Evolutionary conservation across 1,140 invertebrate genomes (phyloP).

Genomic region (Penaeus indicus): DNA sequence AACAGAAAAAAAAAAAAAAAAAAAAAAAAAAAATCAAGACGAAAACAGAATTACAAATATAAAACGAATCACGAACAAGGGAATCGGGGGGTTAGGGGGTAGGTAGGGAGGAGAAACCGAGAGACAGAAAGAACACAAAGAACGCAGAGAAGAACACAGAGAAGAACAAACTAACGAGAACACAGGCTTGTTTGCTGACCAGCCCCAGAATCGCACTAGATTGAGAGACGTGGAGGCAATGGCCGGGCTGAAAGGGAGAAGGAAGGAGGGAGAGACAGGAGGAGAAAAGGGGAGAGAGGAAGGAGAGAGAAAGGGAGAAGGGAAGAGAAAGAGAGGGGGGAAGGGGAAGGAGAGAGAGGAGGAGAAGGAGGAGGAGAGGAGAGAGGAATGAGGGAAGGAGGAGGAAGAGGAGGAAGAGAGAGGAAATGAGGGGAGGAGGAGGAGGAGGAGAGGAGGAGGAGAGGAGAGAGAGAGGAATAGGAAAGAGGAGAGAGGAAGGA

Average conservation of each 20-base stretch:
- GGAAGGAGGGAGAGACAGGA: background rate
- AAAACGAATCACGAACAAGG: too few relatives aligned
- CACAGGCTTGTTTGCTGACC: too few relatives aligned
- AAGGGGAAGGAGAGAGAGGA: background rate
- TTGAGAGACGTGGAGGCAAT: background rate
- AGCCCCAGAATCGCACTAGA: too few relatives aligned
- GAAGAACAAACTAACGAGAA: too few relatives aligned
- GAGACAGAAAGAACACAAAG: too few relatives aligned
- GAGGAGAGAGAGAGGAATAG: background rate
- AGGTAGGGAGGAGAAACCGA: too few relatives aligned
- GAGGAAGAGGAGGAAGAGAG: background rate
- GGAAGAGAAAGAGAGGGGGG: background rate
- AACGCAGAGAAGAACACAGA: too few relatives aligned
- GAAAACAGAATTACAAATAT: too few relatives aligned
- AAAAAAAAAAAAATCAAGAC: background rate
- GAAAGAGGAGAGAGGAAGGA: background rate
- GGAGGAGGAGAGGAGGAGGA: background rate
- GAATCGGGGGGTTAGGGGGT: too few relatives aligned
- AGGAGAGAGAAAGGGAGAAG: background rate
- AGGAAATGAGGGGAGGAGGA: background rate
- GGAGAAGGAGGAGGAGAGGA: background rate
- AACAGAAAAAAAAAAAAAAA: too few relatives aligned
- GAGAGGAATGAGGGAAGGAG: background rate
- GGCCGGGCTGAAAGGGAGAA: background rate
- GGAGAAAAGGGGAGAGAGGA: background rate